These are phyloP conservation scores for Pantala flavescens DNA, from an alignment of 1,140 invertebrate species.

Conservation along the genomic window DNA sequence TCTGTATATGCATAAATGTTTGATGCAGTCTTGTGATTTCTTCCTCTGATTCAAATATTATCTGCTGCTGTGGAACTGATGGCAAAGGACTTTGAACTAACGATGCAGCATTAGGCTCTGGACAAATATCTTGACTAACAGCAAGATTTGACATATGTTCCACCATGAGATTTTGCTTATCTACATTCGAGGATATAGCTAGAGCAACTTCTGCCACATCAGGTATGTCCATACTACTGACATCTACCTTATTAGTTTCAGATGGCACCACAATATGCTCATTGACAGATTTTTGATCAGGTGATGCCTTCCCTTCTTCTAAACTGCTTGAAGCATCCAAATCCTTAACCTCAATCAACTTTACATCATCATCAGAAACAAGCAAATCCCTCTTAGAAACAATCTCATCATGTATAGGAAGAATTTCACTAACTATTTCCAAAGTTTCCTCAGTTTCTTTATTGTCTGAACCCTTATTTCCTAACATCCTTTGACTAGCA, in stretches of 20 bases:
- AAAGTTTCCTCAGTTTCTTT: neutral
- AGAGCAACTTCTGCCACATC: neutral
- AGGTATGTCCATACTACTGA: neutral
- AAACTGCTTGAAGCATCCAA: neutral
- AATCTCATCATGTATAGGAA: neutral
- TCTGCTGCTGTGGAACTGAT: neutral
- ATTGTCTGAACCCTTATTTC: neutral
- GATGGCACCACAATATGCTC: neutral
- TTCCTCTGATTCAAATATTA: neutral
- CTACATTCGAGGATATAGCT: neutral
- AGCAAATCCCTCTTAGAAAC: neutral
- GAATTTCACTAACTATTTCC: neutral
- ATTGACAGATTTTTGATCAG: neutral
- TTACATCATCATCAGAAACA: neutral
- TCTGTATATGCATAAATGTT: neutral
- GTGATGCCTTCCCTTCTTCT: neutral
- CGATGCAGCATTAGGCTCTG: neutral
- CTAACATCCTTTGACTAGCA: neutral
- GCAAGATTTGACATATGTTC: neutral
- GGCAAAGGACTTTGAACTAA: neutral
- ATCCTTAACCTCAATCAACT: neutral
- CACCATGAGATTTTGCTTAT: neutral
- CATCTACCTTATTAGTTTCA: neutral
- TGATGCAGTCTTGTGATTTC: neutral
- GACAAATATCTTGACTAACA: neutral